Percentiles rank a stretch among this genome's conserved stretches.
phyloP scores from a whole-genome alignment of 2,888 invertebrate species.

The Tachystola acroxantha region DNA sequence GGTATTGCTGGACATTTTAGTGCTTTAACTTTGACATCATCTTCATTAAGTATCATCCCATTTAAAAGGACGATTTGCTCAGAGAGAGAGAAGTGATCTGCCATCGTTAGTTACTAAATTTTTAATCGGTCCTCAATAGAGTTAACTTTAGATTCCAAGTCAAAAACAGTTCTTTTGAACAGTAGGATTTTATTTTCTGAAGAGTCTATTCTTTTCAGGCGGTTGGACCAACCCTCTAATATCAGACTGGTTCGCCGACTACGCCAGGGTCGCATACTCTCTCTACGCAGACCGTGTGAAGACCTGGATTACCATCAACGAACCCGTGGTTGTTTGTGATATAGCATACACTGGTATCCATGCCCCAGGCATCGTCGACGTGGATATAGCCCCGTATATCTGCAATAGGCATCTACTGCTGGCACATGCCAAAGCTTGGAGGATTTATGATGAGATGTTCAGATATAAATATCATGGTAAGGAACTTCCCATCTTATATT shows the following conservation, averaged over 20 bases:
- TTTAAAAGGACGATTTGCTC: too few relatives aligned
- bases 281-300: constrained; percentile 80
- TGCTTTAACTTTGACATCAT: too few relatives aligned
- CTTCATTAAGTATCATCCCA: too few relatives aligned
- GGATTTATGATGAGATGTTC: constrained; percentile 78
- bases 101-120: too few relatives aligned
- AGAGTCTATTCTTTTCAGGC: constrained; percentile 53
- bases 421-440: constrained; percentile 82
- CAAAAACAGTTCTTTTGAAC: too few relatives aligned
- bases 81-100: too few relatives aligned
- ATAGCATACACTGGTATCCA: constrained; percentile 49
- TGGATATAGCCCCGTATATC: constrained; percentile 73
- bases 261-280: constrained; percentile 73
- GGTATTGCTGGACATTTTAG: too few relatives aligned
- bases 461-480: constrained; percentile 64
- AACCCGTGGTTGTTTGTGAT: constrained; percentile 72
- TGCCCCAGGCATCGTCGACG: constrained; percentile 16
- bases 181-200: too few relatives aligned
- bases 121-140: too few relatives aligned
- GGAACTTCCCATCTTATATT: constrained; percentile 7
- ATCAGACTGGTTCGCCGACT: constrained; percentile 80
- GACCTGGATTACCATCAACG: constrained; percentile 86
- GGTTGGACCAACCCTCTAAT: constrained; percentile 82
- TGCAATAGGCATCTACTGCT: constrained; percentile 82
- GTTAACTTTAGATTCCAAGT: too few relatives aligned